Evolutionary conservation across 2,888 invertebrate species (phyloP).

Genomic region (Stenolophus ochropezus): DNA sequence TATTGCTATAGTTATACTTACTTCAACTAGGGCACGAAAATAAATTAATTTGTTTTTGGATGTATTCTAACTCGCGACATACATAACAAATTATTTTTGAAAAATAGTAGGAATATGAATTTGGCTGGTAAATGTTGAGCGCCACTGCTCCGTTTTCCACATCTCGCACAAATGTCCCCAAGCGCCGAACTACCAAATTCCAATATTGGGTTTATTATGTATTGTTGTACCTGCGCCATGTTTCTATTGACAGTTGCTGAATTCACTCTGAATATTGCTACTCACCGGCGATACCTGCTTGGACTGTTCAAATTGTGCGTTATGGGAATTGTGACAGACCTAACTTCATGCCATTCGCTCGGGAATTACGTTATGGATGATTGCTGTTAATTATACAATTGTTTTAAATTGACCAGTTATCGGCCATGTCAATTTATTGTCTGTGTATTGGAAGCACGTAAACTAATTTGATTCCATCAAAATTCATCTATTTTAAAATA

Average conservation of each 20-base stretch:
- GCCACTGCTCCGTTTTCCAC: not conserved
- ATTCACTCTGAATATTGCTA: slow-evolving; percentile 37
- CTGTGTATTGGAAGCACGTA: too few relatives aligned
- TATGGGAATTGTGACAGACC: slow-evolving; percentile 1
- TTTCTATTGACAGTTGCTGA: slow-evolving; percentile 45
- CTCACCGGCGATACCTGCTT: not conserved
- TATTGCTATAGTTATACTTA: too few relatives aligned
- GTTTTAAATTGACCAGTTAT: slow-evolving; percentile 2
- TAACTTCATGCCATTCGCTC: not conserved
- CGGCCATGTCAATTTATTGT: not conserved
- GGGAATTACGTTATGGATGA: slow-evolving; percentile 12
- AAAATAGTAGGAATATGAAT: too few relatives aligned
- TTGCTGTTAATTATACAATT: slow-evolving; percentile 31
- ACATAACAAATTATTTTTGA: too few relatives aligned
- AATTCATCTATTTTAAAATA: too few relatives aligned
- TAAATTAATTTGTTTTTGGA: too few relatives aligned
- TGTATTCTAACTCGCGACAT: too few relatives aligned
- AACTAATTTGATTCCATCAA: too few relatives aligned
- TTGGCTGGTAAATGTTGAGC: not conserved
- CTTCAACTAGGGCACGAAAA: too few relatives aligned
- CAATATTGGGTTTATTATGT: slow-evolving; percentile 49
- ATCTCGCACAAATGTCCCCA: slow-evolving; percentile 12
- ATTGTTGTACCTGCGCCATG: slow-evolving; percentile 36
- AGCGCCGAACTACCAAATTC: slow-evolving; percentile 26
- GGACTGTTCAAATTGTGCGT: slow-evolving; percentile 36